Evolutionary conservation across 2,113 vertebrate genomes (phyloP).

Genomic region (Meles meles): DNA sequence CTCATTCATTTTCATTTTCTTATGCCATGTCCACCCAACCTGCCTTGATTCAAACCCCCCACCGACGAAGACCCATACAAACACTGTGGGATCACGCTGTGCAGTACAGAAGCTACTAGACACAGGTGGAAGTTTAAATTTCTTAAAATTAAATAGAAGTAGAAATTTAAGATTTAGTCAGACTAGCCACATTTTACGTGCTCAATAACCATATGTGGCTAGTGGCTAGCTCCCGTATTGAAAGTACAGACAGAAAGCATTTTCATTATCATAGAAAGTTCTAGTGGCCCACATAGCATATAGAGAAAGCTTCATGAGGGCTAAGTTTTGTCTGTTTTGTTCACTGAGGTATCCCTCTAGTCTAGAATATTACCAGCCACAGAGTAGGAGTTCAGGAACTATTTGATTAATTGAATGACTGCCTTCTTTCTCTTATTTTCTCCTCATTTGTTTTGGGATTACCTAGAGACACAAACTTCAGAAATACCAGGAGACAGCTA

Average conservation of each 20-base stretch:
- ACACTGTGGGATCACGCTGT: background rate
- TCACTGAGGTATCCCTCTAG: background rate
- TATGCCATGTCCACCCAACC: background rate
- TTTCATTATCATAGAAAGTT: background rate
- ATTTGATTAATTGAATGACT: background rate
- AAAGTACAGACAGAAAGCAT: background rate
- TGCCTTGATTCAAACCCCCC: fast-evolving
- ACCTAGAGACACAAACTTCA: background rate
- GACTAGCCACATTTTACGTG: background rate
- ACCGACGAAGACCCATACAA: background rate
- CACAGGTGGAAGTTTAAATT: background rate
- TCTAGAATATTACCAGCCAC: background rate
- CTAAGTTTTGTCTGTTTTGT: background rate
- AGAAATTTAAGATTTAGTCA: background rate
- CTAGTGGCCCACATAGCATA: fast-evolving
- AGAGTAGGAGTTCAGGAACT: background rate
- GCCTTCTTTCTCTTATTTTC: background rate
- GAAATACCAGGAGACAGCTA: background rate
- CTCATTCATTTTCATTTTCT: background rate
- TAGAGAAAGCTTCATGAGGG: background rate
- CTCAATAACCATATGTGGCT: background rate
- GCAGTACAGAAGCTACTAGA: background rate
- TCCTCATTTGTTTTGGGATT: background rate
- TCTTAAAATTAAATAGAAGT: background rate
- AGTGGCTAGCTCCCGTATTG: background rate